phyloP scores from a whole-genome alignment of 2,888 invertebrate species.

The Heterodera filipjevi region DNA sequence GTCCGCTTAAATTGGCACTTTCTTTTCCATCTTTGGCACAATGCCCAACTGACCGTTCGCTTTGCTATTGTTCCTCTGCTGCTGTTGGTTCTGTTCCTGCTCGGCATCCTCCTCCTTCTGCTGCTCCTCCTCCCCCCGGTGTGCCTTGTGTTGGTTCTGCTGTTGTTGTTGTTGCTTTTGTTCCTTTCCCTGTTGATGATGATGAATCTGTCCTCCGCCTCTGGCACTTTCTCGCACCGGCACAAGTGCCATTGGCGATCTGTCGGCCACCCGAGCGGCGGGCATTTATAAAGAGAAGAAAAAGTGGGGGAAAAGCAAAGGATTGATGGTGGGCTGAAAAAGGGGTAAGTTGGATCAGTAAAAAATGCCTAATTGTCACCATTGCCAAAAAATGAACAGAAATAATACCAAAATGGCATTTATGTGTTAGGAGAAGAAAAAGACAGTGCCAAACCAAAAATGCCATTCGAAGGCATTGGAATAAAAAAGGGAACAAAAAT shows the following conservation, averaged over 20 bases:
- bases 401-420: no score
- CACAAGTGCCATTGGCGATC: slow-evolving; percentile 14
- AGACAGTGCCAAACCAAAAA: not conserved
- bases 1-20: not conserved
- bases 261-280: slow-evolving; percentile 9
- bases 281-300: not conserved
- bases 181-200: not conserved
- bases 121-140: not conserved
- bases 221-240: not conserved
- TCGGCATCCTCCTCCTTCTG: not conserved
- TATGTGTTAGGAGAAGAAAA: not conserved
- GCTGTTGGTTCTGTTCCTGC: not conserved
- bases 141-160: not conserved
- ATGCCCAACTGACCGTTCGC: not conserved
- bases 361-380: no score
- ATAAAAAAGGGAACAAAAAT: no score
- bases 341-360: not conserved
- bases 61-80: not conserved
- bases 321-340: not conserved
- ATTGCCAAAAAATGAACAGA: no score
- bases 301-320: not conserved
- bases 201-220: not conserved
- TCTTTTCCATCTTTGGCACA: not conserved
- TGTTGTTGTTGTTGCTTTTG: not conserved
- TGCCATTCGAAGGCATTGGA: no score